Conservation (phyloP, 2,888 invertebrate genomes). For the Hydrotaea diabolus region DNA sequence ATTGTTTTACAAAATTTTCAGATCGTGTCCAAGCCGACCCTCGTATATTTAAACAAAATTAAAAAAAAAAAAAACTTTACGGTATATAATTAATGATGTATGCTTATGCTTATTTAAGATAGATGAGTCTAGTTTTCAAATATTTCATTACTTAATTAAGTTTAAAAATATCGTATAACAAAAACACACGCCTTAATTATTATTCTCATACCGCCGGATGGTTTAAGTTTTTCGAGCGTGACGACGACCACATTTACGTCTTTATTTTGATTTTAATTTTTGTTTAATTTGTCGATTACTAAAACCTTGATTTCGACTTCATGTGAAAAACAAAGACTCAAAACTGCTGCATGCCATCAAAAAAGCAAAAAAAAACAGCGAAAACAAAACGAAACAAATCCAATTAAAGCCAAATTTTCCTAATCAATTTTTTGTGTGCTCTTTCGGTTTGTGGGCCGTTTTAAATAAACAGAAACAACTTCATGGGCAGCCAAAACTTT, state of each 20-base stretch:
- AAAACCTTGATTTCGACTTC: conserved; percentile 23
- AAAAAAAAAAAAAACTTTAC: background rate
- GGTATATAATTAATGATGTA: too few species aligned
- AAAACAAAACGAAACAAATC: conserved; percentile 24
- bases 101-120: too few species aligned
- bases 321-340: background rate
- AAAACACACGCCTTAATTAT: background rate
- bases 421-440: background rate
- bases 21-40: too few species aligned
- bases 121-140: background rate
- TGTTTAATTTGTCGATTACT: background rate
- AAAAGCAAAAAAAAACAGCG: too few species aligned
- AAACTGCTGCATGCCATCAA: background rate
- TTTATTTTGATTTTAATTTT: background rate
- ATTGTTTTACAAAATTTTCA: too few species aligned
- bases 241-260: background rate
- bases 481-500: background rate
- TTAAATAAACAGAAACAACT: background rate
- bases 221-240: too few species aligned
- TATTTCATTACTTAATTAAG: conserved; percentile 11
- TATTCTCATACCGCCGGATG: too few species aligned
- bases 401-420: conserved; percentile 31
- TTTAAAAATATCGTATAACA: background rate
- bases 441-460: conserved; percentile 23
- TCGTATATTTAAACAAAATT: too few species aligned